Percentiles rank a stretch among this genome's conserved stretches.
These are phyloP conservation scores for Chiroxiphia lanceolata DNA, from an alignment of 2,797 vertebrate genomes.

Conservation along the genomic window DNA sequence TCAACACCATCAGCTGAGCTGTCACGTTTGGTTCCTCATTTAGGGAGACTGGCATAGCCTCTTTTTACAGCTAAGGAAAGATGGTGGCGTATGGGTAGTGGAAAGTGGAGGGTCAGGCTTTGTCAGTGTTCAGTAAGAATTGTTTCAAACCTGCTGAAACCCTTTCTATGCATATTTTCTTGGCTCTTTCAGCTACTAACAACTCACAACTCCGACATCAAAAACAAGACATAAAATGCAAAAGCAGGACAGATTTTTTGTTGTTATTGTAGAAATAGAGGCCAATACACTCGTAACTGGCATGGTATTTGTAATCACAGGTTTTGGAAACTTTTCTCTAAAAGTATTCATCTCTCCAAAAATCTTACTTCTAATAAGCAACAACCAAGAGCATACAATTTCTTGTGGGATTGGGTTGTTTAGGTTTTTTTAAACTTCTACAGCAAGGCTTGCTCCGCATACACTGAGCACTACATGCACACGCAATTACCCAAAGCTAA, in stretches of 20 bases:
- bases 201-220: not conserved
- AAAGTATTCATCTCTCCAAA: not conserved
- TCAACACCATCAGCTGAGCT: slow-evolving; percentile 85
- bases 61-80: slow-evolving; percentile 18
- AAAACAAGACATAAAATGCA: not conserved
- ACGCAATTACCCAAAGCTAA: not conserved
- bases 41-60: slow-evolving; percentile 50
- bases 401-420: not conserved
- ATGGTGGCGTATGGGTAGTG: not conserved
- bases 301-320: not conserved
- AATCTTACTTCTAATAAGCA: not conserved
- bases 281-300: not conserved
- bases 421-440: not conserved
- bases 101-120: not conserved
- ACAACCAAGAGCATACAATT: not conserved
- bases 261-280: not conserved
- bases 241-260: not conserved
- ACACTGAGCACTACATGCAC: not conserved
- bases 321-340: not conserved
- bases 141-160: not conserved
- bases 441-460: not conserved
- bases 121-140: not conserved
- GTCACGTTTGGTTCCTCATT: slow-evolving; percentile 86
- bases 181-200: not conserved
- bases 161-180: not conserved